Evolutionary conservation across 2,113 vertebrate genomes (phyloP).

Genomic region (Heptranchias perlo): DNA sequence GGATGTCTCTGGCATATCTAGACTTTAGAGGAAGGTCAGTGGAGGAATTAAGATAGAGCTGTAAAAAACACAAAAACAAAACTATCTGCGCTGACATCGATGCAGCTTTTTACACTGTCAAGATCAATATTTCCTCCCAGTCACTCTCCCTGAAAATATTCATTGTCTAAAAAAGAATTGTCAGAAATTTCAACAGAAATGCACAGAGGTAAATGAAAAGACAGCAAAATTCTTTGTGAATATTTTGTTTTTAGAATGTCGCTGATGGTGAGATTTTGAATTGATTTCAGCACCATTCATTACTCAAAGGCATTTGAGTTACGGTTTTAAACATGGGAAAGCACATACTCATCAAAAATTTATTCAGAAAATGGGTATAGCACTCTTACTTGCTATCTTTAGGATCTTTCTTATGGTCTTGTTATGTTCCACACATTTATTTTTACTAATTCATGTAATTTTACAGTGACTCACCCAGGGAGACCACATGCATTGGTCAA

Average conservation of each 20-base stretch:
- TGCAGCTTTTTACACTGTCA: background rate
- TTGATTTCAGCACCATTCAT: background rate
- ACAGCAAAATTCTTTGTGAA: background rate
- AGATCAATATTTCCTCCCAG: background rate
- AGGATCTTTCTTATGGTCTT: background rate
- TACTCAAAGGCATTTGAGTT: background rate
- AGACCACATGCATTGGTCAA: background rate
- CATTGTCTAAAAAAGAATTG: background rate
- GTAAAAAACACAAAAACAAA: background rate
- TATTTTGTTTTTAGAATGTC: background rate
- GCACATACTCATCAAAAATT: background rate
- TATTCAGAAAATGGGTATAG: too few relatives aligned
- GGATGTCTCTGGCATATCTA: too few relatives aligned
- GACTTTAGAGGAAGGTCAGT: too few relatives aligned
- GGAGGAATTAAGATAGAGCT: too few relatives aligned
- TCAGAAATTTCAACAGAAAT: background rate
- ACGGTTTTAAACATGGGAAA: background rate
- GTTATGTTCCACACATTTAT: background rate
- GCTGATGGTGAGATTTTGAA: background rate
- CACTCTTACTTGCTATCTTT: too few relatives aligned
- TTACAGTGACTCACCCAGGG: background rate
- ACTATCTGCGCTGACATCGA: background rate
- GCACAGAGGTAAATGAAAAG: background rate
- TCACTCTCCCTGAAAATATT: too few relatives aligned
- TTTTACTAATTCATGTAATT: background rate